Evolutionary conservation across 2,888 invertebrate genomes (phyloP), one percentile per base, ranked within the genome.

Genomic region (Drosophila algonquin): DNA sequence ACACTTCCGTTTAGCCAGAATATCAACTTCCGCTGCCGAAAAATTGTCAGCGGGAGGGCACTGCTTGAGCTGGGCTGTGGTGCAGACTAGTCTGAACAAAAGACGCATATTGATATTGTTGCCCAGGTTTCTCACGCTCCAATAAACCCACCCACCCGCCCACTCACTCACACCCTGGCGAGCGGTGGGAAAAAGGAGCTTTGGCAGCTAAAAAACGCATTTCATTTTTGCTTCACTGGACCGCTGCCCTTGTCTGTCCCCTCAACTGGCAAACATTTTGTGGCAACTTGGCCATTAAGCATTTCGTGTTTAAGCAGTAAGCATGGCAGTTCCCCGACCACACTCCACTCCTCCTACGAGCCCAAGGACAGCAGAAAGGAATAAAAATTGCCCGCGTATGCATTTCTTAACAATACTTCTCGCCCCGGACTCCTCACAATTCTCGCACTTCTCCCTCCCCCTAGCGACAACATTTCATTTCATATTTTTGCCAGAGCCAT

Each of bases 211-310:
- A 51, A 75, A 79, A 70, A 87, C 87, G 87, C 85, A 79, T 87
- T 85, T 88, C 76, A 74, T 67, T 86, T 88, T 88, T 82, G 81
- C 87, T 77, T 76, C 87, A 75, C 54, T 82, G 82, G 55, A 58
- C 32, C 52, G 77, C 40, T 40, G 61, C 68, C 71, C 62, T 58
- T 73, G 74, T 78, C 70, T 75, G 64, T 46, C 73, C 40, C 68
- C 61, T 63, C 16, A 44, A 52, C 24, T 53, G 64, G 48, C 73
- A 80, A 74, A 74, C 77, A 86, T 82, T 82, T 86, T 86, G 89
- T 75, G 86, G 83, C 87, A 82, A 86, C 88, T 86, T 86, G 57
- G 87, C 77, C 77, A 82, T 82, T 82, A 88, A 87, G 87, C 89
- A 80, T 77, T 82, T 83, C 60, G 65, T 73, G 71, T 59, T 63